Conservation (phyloP, 2,113 vertebrate genomes). For the Hydrolagus affinis region DNA sequence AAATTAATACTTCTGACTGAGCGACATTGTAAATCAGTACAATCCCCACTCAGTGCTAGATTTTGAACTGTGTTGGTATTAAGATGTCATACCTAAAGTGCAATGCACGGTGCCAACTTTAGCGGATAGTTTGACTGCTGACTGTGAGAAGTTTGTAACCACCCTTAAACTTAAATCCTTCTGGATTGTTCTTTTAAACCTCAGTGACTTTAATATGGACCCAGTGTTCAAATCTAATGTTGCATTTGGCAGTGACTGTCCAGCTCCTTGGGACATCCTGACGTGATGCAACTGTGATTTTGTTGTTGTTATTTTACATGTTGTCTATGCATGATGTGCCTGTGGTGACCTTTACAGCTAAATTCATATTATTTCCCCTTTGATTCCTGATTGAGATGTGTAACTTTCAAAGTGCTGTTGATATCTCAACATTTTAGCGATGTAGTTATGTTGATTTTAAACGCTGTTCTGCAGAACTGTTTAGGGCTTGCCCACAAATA, state of each 20-base stretch:
- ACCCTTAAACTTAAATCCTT: not conserved
- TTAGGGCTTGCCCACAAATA: not conserved
- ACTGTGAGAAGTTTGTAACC: not conserved
- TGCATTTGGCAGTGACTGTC: no score
- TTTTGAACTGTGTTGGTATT: not conserved
- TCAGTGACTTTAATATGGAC: not conserved
- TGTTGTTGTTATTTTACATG: no score
- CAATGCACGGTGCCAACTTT: not conserved
- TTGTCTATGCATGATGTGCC: not conserved
- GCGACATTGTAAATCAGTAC: not conserved
- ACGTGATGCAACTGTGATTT: no score
- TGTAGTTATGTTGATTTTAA: not conserved
- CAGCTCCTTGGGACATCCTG: no score
- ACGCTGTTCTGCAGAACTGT: not conserved
- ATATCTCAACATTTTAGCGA: not conserved
- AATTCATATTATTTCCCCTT: not conserved
- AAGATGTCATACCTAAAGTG: not conserved
- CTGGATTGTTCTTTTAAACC: not conserved
- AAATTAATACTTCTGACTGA: not conserved
- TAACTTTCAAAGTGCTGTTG: not conserved
- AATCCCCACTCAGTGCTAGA: not conserved
- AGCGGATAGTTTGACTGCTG: not conserved
- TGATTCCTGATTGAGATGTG: not conserved
- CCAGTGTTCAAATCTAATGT: not conserved
- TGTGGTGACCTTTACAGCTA: not conserved